phyloP scores from a whole-genome alignment of 2,113 vertebrate genomes.

The Chascanopsetta lugubris region DNA sequence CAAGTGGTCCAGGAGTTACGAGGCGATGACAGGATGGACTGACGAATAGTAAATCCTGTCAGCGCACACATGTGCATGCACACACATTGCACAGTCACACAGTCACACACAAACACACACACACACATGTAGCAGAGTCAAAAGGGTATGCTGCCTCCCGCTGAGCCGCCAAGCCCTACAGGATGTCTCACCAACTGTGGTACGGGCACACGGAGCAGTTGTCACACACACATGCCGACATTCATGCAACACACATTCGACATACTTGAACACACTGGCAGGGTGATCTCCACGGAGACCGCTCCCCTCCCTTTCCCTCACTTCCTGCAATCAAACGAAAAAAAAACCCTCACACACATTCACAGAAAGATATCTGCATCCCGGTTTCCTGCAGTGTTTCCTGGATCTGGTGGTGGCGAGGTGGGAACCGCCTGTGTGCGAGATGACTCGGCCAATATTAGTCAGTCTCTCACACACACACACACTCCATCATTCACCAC shows the following conservation, averaged over 20 bases:
- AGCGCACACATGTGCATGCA: slow-evolving; percentile 25
- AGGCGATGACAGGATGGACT: slow-evolving; percentile 55
- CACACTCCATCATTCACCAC: slow-evolving; percentile 57
- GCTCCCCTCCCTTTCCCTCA: slow-evolving; percentile 30
- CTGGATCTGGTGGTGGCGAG: slow-evolving; percentile 44
- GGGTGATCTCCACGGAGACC: slow-evolving; percentile 34
- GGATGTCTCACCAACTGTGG: slow-evolving; percentile 63
- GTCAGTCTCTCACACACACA: slow-evolving; percentile 48
- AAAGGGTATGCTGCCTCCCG: slow-evolving; percentile 37
- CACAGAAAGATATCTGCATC: slow-evolving; percentile 38
- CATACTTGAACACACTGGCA: slow-evolving; percentile 5
- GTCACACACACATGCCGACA: slow-evolving; percentile 28
- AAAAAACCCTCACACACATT: slow-evolving; percentile 36
- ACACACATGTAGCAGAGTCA: slow-evolving; percentile 30
- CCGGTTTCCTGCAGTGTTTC: slow-evolving; percentile 49
- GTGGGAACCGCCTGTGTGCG: slow-evolving; percentile 50
- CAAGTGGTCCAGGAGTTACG: slow-evolving; percentile 37
- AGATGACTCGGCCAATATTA: slow-evolving; percentile 55
- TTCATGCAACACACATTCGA: slow-evolving; percentile 23
- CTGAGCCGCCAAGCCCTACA: slow-evolving; percentile 54
- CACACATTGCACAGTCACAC: slow-evolving; percentile 9
- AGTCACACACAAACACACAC: slow-evolving; percentile 24
- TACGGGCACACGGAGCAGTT: slow-evolving; percentile 46
- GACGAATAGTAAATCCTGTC: slow-evolving; percentile 65
- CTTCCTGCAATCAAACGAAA: slow-evolving; percentile 36